Percentiles rank a stretch among this genome's conserved stretches.
Conservation (phyloP, 2,888 invertebrate genomes). For the Dastarcus helophoroides region DNA sequence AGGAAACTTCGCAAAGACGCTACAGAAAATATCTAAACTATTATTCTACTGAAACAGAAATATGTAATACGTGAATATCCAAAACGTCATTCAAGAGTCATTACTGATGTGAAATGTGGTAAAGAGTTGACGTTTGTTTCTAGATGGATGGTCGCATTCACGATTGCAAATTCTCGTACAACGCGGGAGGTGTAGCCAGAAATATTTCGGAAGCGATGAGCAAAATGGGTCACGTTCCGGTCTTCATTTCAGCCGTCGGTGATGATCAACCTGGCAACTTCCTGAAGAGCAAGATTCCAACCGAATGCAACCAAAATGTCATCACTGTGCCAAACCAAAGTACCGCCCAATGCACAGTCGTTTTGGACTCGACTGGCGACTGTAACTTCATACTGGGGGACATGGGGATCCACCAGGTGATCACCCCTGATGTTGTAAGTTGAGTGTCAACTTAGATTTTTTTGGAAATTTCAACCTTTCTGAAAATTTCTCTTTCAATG, state of each 20-base stretch:
- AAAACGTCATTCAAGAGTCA: no score
- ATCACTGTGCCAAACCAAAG: conserved; percentile 29
- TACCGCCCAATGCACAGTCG: conserved; percentile 66
- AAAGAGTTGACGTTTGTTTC: conserved; percentile 31
- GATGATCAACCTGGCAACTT: conserved; percentile 48
- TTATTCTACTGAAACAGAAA: no score
- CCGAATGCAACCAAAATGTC: conserved; percentile 28
- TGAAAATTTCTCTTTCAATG: no score
- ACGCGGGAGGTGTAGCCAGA: conserved; percentile 83
- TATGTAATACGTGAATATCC: no score
- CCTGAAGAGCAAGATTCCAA: conserved; percentile 31
- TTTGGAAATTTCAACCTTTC: no score
- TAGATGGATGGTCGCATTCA: conserved; percentile 75
- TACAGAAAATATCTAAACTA: no score
- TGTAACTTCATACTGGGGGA: conserved; percentile 73
- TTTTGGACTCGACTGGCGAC: conserved; percentile 65
- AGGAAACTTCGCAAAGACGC: no score
- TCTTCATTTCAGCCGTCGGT: conserved; percentile 68
- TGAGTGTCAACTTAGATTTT: conserved; percentile 1
- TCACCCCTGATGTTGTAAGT: conserved; percentile 54
- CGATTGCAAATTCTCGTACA: conserved; percentile 48
- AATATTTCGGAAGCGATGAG: conserved; percentile 82
- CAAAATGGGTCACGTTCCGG: conserved; percentile 52
- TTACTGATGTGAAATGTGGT: no score
- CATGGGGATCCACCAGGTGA: conserved; percentile 64